Percentiles rank a stretch among this genome's conserved stretches.
Evolutionary conservation across 2,888 invertebrate genomes (phyloP).

Genomic region (Allygus modestus): DNA sequence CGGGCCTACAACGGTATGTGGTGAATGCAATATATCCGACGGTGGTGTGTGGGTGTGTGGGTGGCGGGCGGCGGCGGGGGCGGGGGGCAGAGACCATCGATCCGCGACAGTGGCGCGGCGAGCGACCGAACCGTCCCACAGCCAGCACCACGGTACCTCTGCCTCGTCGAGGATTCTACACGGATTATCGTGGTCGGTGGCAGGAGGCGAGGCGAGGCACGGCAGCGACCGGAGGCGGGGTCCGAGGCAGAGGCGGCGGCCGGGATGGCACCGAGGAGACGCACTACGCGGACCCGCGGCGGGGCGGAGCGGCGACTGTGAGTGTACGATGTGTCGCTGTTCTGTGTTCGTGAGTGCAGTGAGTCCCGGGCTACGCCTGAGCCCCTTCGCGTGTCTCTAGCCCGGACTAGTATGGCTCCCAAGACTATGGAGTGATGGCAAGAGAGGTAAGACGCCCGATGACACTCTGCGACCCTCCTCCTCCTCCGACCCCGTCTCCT

Average conservation of each 20-base stretch:
- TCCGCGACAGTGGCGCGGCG: conserved; percentile 25
- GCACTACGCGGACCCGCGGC: no score
- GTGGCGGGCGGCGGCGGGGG: conserved; percentile 6
- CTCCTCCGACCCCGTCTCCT: background rate
- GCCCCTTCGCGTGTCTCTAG: conserved; percentile 15
- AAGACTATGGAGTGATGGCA: conserved; percentile 58
- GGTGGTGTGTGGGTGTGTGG: conserved; percentile 8
- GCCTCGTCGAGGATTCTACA: background rate
- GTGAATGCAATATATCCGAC: conserved; percentile 36
- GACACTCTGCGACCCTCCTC: background rate
- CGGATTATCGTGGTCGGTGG: background rate
- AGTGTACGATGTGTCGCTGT: conserved; percentile 30
- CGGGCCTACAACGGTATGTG: conserved; percentile 47
- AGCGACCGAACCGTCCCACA: background rate
- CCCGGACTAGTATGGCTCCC: conserved; percentile 42
- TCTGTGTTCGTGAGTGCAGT: conserved; percentile 52
- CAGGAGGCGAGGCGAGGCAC: background rate
- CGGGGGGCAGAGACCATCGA: conserved; percentile 6
- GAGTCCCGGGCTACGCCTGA: background rate
- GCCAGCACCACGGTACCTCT: conserved; percentile 7
- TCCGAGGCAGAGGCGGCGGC: background rate
- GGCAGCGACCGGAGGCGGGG: background rate
- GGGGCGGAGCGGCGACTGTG: conserved; percentile 7
- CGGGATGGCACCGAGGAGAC: background rate
- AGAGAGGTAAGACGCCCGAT: conserved; percentile 22